These are phyloP conservation scores for Emberiza fucata DNA, from an alignment of 2,113 vertebrate species.

Conservation along the genomic window DNA sequence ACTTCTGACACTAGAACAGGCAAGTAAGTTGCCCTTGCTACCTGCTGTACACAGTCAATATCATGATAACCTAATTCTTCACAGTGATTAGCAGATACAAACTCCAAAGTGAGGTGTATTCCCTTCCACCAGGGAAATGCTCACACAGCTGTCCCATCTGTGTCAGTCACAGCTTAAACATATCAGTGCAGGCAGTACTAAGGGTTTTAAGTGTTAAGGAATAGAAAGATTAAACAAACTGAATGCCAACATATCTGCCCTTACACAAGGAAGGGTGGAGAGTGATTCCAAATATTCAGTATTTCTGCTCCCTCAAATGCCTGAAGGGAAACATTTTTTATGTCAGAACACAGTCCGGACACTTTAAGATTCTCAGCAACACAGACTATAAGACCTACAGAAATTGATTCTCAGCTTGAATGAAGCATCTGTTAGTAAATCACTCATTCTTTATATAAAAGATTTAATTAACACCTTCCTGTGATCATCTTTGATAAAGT, in stretches of 20 bases:
- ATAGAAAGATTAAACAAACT: background rate
- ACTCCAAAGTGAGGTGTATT: background rate
- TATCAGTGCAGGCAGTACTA: fast-evolving
- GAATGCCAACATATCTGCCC: background rate
- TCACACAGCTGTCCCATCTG: background rate
- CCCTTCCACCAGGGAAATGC: background rate
- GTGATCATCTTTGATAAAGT: background rate
- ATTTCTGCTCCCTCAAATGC: background rate
- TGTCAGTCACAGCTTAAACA: background rate
- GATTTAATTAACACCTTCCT: background rate
- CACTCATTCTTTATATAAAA: background rate
- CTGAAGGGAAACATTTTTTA: background rate
- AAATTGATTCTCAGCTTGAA: background rate
- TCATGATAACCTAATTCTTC: background rate
- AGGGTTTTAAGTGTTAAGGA: background rate
- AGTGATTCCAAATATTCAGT: background rate
- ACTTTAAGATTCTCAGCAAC: background rate
- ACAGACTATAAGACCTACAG: background rate
- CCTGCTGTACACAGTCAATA: background rate
- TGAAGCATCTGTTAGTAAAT: background rate
- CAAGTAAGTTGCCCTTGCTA: background rate
- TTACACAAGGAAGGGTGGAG: background rate
- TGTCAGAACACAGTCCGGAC: background rate
- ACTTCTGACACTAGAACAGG: background rate
- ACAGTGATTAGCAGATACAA: background rate